Evolutionary conservation across 2,888 invertebrate species (phyloP).

Genomic region (Ganaspis brasiliensis): DNA sequence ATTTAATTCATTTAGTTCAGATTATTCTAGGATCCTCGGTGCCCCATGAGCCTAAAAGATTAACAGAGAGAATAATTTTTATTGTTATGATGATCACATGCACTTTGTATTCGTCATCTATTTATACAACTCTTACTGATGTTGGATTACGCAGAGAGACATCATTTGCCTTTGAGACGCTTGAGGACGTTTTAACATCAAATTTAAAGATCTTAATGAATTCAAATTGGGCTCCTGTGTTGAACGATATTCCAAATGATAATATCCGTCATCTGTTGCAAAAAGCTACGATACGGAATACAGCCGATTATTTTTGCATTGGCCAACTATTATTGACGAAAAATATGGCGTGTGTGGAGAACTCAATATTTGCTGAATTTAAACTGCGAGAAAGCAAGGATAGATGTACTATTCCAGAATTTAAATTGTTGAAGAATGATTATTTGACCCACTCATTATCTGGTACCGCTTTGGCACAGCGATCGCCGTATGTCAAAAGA

Average conservation of each 20-base stretch:
- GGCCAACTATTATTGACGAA: not conserved
- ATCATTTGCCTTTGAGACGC: not conserved
- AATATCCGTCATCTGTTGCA: no score
- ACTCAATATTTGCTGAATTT: not conserved
- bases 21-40: not conserved
- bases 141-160: not conserved
- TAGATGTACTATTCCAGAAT: not conserved
- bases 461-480: not conserved
- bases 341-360: not conserved
- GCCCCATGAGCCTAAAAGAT: not conserved
- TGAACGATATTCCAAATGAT: no score
- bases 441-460: not conserved
- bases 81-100: not conserved
- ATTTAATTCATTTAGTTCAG: not conserved
- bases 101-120: not conserved
- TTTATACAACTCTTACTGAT: not conserved
- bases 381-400: not conserved
- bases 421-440: not conserved
- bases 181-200: not conserved
- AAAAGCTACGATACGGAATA: no score
- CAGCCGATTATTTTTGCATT: not conserved
- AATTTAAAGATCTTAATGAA: not conserved
- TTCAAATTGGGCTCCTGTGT: no score
- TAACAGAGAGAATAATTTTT: not conserved
- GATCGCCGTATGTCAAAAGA: not conserved